These are phyloP conservation scores for Actias luna DNA, from an alignment of 2,888 invertebrate genomes.

Conservation along the genomic window DNA sequence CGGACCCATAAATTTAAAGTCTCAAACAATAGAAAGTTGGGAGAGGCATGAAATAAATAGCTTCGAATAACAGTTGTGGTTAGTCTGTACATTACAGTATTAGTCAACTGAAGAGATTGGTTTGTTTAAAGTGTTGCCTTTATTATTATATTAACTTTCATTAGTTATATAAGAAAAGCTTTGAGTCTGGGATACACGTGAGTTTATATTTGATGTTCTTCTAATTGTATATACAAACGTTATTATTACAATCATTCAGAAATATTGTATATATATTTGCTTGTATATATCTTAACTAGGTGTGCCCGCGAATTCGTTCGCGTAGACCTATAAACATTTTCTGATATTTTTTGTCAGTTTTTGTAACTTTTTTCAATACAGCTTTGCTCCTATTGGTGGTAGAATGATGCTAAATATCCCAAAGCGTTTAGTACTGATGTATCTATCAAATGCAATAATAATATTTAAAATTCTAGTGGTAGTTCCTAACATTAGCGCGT, in stretches of 20 bases:
- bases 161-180: background rate
- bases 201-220: background rate
- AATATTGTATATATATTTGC: no score
- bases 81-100: background rate
- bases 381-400: no score
- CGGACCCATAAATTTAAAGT: slow-evolving; percentile 31
- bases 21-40: slow-evolving; percentile 33
- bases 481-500: no score
- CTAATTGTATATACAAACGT: background rate
- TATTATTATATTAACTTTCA: background rate
- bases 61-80: slow-evolving; percentile 7
- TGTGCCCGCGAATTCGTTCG: no score
- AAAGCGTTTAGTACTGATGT: no score
- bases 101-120: background rate
- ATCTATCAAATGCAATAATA: no score
- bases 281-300: no score
- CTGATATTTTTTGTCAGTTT: no score
- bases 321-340: no score
- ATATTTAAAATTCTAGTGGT: no score
- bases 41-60: slow-evolving; percentile 13
- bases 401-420: no score
- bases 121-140: background rate
- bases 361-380: no score
- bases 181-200: background rate
- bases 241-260: background rate